Conservation (phyloP, 2,888 invertebrate genomes). For the Melipona bicolor region DNA sequence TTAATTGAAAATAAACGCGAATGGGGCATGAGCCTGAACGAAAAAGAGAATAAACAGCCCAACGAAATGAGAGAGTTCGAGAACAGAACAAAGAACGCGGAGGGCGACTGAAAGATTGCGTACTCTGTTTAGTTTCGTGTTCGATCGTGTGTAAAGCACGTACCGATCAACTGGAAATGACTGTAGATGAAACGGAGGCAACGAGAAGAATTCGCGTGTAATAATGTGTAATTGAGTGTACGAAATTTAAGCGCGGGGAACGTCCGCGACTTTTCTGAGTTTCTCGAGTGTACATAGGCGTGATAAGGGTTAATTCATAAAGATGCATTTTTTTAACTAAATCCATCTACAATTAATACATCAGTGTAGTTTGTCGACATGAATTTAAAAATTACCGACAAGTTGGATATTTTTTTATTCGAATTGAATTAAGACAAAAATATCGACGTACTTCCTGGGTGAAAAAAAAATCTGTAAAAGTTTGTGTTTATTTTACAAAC, state of each 20-base stretch:
- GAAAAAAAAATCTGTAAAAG: too few species aligned
- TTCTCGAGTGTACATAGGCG: background rate
- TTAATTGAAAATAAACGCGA: slow-evolving; percentile 7
- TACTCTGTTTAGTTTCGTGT: slow-evolving; percentile 7
- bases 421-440: too few species aligned
- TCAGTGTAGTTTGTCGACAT: too few species aligned
- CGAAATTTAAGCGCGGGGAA: background rate
- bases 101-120: slow-evolving; percentile 10
- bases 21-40: background rate
- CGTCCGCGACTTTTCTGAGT: background rate
- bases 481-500: too few species aligned
- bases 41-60: background rate
- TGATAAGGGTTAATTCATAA: background rate
- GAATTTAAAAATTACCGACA: too few species aligned
- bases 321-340: background rate
- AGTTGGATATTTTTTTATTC: too few species aligned
- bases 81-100: slow-evolving; percentile 19
- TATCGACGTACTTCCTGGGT: too few species aligned
- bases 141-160: slow-evolving; percentile 15
- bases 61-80: background rate
- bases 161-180: slow-evolving; percentile 14
- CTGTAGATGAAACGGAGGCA: background rate
- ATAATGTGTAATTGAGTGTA: slow-evolving; percentile 12
- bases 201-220: background rate
- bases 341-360: too few species aligned